Conservation (phyloP, 1,140 invertebrate genomes). For the Drosophila truncata region DNA sequence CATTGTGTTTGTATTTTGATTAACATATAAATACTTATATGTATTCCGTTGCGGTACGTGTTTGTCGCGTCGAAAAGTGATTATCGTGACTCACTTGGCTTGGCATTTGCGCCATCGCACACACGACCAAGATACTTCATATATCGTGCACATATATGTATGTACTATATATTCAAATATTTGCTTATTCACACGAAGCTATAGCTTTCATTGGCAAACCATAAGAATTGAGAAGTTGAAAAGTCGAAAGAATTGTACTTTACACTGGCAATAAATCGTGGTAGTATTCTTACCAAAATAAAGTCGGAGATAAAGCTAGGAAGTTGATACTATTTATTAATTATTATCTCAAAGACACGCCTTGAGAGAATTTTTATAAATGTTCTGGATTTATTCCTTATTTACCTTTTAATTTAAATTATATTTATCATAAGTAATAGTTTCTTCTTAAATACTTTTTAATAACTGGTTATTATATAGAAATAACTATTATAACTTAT, state of each 20-base stretch:
- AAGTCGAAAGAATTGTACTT: conserved; percentile 14
- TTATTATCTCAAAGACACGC: background rate
- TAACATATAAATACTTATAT: conserved; percentile 53
- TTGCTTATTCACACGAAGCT: conserved; percentile 55
- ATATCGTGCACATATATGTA: conserved; percentile 44
- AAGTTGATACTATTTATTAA: background rate
- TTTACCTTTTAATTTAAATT: background rate
- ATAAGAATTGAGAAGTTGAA: conserved; percentile 24
- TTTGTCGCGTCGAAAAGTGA: conserved; percentile 71
- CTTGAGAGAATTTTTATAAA: background rate
- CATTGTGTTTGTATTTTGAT: conserved; percentile 43
- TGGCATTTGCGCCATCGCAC: conserved; percentile 75
- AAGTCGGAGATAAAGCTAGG: background rate
- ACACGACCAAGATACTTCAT: conserved; percentile 58
- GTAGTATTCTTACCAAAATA: background rate
- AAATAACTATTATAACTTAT: background rate
- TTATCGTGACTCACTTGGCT: conserved; percentile 81
- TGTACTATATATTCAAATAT: conserved; percentile 47
- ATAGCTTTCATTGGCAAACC: conserved; percentile 48
- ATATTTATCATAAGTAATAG: no score
- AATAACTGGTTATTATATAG: background rate
- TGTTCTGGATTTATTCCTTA: background rate
- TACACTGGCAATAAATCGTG: conserved; percentile 9
- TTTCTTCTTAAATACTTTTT: background rate
- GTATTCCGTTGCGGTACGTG: conserved; percentile 60